Conservation (phyloP, 2,888 invertebrate genomes). For the Drosophila austrosaltans region DNA sequence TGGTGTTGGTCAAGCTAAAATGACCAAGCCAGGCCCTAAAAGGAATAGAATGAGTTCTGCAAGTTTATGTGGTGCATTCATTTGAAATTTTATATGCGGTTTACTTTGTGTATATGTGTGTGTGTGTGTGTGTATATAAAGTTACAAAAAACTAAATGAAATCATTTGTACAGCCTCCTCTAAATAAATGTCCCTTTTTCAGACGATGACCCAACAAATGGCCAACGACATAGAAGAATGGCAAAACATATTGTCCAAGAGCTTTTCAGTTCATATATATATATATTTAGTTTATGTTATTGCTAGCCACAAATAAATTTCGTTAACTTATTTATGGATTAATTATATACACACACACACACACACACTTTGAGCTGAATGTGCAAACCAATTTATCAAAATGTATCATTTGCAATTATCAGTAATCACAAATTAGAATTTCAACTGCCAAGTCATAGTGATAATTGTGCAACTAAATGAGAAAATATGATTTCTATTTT, state of each 20-base stretch:
- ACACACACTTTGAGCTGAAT: not conserved
- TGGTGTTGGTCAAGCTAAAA: slow-evolving; percentile 42
- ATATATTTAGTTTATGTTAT: not conserved
- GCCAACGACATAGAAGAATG: no score
- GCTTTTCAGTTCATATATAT: not conserved
- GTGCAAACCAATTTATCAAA: slow-evolving; percentile 8
- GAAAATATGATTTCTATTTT: not conserved
- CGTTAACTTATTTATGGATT: slow-evolving; percentile 1
- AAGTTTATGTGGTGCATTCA: slow-evolving; percentile 54
- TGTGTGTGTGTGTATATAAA: not conserved
- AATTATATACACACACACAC: slow-evolving; percentile 1
- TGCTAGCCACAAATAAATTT: slow-evolving; percentile 5
- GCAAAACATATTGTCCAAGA: no score
- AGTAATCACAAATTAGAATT: slow-evolving; percentile 6
- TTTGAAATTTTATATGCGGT: slow-evolving; percentile 55
- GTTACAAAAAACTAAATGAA: not conserved
- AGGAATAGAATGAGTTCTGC: slow-evolving; percentile 25
- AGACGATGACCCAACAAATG: not conserved
- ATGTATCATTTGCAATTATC: slow-evolving; percentile 8
- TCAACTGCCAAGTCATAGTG: not conserved
- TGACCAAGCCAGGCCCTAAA: slow-evolving; percentile 7
- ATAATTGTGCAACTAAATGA: not conserved
- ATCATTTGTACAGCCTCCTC: slow-evolving; percentile 7
- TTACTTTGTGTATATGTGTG: slow-evolving; percentile 12
- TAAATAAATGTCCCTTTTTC: slow-evolving; percentile 4